A percentile compares a stretch with the other conserved stretches of the same genome.
Conservation (phyloP, 2,888 invertebrate genomes). For the Drosophila putrida region DNA sequence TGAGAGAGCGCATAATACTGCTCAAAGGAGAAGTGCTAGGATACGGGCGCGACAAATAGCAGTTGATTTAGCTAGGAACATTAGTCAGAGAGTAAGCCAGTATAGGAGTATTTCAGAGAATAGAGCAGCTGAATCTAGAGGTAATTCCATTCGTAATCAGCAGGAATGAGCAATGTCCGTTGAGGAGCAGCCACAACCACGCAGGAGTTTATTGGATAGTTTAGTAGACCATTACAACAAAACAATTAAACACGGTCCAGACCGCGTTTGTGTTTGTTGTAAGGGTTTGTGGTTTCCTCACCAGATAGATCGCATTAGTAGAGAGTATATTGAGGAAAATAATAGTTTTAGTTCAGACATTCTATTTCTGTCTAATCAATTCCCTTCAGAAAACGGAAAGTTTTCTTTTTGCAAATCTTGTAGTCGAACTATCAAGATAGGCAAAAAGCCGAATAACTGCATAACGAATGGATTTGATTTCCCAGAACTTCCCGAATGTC, state of each 20-base stretch:
- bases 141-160: not conserved
- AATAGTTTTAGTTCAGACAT: not conserved
- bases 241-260: not conserved
- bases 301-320: no score
- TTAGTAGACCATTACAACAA: not conserved
- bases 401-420: slow-evolving; percentile 1
- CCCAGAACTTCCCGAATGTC: not conserved
- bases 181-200: no score
- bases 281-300: no score
- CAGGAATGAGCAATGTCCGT: not conserved
- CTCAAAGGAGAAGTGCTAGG: not conserved
- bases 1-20: not conserved
- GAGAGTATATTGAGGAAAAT: no score
- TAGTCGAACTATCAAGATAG: slow-evolving; percentile 1
- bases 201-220: no score
- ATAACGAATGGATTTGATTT: not conserved
- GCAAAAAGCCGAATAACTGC: not conserved
- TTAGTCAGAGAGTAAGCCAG: not conserved
- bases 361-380: not conserved
- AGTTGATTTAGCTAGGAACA: not conserved
- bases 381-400: not conserved
- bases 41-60: not conserved
- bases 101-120: not conserved
- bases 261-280: not conserved
- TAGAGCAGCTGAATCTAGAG: not conserved